Evolutionary conservation across 1,140 invertebrate genomes (phyloP), one percentile per base, ranked within the genome.

Genomic region (Chelonus insularis): DNA sequence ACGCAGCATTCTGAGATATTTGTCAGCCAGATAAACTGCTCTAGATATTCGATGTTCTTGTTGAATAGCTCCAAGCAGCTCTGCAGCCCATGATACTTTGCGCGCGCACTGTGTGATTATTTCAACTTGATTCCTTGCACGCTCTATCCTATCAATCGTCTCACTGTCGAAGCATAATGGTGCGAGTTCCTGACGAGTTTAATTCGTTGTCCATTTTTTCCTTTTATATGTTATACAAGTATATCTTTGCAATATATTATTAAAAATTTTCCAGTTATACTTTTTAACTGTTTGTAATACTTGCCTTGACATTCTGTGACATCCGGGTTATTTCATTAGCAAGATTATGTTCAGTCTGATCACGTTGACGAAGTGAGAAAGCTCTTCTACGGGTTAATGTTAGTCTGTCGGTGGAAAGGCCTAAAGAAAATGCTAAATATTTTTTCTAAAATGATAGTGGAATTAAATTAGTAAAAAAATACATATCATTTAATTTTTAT

Each of bases 121-220:
- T 41, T 77, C 67, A 14, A 82, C 64, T 59, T 77, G 76, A 56
- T 71, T 71, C 21, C 71, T 72, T n/a, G 73, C 72, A 14, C 66
- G 71, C 21, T 80, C 78, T 21, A 82, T 72, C 37, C 72, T 73
- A 41, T 79, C 78, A 47, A 79, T 67, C 1, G 79, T 79, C 25
- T 80, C 80, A 51, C 74, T 76, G 45, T 81, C 77, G 50, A 69
- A 73, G 63, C 79, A 81, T 51, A 79, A 64, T 12, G 72, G 74
- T 23, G 73, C 77, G 32, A 82, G 56, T 23, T 74, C 74, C 80
- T 82, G 63, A 70, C 50, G 65, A 61, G 16, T 56, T 51, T 21
- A 25, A 45, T 36, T 43, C 16, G 60, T 48, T 36, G 43, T 37
- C 34, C 48, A 32, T 39, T 68, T 58, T 61, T 39, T 52, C 36